Percentiles rank a stretch among this genome's conserved stretches.
These are phyloP conservation scores for Nomada ruficornis DNA, from an alignment of 2,888 invertebrate species.

Conservation along the genomic window DNA sequence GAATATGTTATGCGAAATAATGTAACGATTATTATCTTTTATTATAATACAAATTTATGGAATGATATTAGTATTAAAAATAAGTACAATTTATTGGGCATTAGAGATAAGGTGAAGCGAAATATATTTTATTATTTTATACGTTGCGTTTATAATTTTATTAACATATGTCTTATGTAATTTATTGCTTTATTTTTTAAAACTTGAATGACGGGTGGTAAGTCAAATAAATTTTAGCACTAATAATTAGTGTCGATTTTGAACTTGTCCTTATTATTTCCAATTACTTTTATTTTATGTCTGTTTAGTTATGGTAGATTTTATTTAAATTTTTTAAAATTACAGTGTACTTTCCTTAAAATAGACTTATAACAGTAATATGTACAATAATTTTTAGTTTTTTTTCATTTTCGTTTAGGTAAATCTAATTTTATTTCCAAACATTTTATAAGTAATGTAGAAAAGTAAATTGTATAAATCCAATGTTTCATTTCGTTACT, in stretches of 20 bases:
- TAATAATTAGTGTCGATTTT: neutral
- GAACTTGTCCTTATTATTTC: neutral
- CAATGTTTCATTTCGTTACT: neutral
- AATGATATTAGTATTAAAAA: neutral
- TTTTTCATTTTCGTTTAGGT: neutral
- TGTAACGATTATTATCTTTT: constrained; percentile 17
- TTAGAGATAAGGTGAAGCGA: neutral
- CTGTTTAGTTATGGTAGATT: neutral
- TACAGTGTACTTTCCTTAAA: neutral
- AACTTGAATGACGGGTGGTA: constrained; percentile 37
- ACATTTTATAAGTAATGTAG: neutral
- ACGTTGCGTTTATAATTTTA: constrained; percentile 3
- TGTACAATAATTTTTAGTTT: neutral
- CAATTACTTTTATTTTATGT: neutral
- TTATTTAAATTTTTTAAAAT: neutral
- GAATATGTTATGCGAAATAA: constrained; percentile 5
- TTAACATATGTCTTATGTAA: constrained; percentile 33
- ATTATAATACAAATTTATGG: neutral
- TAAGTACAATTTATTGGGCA: neutral
- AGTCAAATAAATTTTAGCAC: constrained; percentile 21
- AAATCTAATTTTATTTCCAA: neutral
- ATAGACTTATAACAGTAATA: neutral
- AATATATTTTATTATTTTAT: constrained; percentile 11
- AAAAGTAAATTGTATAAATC: neutral
- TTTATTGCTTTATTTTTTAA: constrained; percentile 50